phyloP scores from a whole-genome alignment of 2,888 invertebrate species.

The Cataglyphis cursor region DNA sequence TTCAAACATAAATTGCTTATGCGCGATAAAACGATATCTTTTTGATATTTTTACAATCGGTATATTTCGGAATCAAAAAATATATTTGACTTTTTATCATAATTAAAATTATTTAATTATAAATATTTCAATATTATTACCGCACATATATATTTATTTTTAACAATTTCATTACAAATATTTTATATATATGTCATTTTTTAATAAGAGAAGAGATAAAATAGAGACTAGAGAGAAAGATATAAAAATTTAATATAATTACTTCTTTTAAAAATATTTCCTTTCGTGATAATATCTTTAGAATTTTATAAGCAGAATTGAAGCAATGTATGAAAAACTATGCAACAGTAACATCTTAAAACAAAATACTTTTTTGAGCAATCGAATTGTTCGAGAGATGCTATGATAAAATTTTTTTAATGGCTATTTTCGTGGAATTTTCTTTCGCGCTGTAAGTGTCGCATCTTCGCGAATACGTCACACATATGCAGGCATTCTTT shows the following conservation, averaged over 20 bases:
- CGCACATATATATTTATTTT: not conserved
- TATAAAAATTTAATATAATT: not conserved
- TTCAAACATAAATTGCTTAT: not conserved
- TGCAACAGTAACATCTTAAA: not conserved
- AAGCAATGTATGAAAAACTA: not conserved
- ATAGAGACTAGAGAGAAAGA: not conserved
- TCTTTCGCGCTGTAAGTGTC: constrained; percentile 9
- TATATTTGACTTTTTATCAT: not conserved
- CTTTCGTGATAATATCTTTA: not conserved
- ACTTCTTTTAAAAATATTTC: not conserved
- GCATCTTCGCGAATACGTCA: constrained; percentile 53
- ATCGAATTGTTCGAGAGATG: not conserved
- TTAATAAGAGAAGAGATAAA: not conserved
- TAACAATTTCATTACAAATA: not conserved
- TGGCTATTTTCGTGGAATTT: constrained; percentile 47
- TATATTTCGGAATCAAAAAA: not conserved
- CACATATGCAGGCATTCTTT: constrained; percentile 68
- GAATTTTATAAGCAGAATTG: not conserved
- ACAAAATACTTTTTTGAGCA: not conserved
- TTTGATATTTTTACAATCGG: not conserved
- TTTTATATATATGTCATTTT: not conserved
- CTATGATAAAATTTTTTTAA: not conserved
- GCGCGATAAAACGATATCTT: not conserved
- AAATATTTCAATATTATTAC: not conserved
- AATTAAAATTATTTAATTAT: constrained; percentile 2